Evolutionary conservation across 2,888 invertebrate species (phyloP).

Genomic region (Embidobia sp.): DNA sequence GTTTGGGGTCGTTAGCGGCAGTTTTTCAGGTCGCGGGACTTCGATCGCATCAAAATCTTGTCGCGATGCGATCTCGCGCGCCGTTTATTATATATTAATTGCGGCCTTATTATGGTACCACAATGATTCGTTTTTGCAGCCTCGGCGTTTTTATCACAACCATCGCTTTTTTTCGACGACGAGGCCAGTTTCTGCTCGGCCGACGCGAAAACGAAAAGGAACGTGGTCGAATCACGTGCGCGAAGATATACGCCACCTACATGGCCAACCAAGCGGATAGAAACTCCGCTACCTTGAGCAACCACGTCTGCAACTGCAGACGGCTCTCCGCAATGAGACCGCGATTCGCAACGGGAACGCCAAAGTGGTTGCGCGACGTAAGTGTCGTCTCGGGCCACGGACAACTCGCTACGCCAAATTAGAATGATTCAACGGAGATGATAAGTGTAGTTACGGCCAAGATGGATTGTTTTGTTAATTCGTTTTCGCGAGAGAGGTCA

Average conservation of each 20-base stretch:
- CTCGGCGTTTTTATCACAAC: conserved; percentile 7
- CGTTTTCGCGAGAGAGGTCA: too few species aligned
- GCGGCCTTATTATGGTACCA: conserved; percentile 31
- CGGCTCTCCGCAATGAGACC: conserved; percentile 25
- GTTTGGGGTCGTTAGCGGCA: conserved; percentile 11
- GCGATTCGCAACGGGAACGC: conserved; percentile 31
- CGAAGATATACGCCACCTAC: conserved; percentile 53
- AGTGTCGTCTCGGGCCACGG: too few species aligned
- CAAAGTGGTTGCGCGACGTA: conserved; percentile 2
- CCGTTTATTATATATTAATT: conserved; percentile 49
- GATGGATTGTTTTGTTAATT: too few species aligned
- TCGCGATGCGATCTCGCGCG: conserved; percentile 29
- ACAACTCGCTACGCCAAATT: too few species aligned
- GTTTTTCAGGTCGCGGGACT: conserved; percentile 43
- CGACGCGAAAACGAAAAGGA: conserved; percentile 57
- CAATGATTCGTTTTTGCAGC: conserved; percentile 33
- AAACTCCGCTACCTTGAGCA: conserved; percentile 38
- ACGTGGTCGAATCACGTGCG: conserved; percentile 52
- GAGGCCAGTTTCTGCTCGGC: conserved; percentile 50
- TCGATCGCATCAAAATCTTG: conserved; percentile 33
- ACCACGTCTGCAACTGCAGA: conserved; percentile 43
- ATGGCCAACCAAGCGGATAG: conserved; percentile 53
- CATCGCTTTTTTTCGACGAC: conserved; percentile 46
- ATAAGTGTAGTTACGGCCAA: too few species aligned
- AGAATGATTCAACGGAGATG: too few species aligned